These are phyloP conservation scores for Bombus superbus DNA, from an alignment of 1,140 invertebrate genomes.

Conservation along the genomic window DNA sequence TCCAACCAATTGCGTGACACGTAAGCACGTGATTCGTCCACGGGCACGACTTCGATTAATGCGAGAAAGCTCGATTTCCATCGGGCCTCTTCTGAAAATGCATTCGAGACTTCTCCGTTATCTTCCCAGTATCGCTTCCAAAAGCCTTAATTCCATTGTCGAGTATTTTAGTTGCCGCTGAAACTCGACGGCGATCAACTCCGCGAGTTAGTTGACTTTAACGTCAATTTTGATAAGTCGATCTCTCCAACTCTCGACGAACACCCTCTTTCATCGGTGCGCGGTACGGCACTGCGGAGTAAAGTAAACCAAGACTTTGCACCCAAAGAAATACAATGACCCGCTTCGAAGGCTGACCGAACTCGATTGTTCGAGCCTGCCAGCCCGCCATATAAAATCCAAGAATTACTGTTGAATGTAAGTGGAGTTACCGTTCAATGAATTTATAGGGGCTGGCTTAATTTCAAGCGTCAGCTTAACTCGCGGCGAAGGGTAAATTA, in stretches of 20 bases:
- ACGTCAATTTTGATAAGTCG: slow-evolving; percentile 33
- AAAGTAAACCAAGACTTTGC: slow-evolving; percentile 34
- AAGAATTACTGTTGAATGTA: slow-evolving; percentile 42
- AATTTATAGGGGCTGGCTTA: slow-evolving; percentile 49
- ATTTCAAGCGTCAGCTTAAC: slow-evolving; percentile 43
- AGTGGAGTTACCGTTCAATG: slow-evolving; percentile 35
- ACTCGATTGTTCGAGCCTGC: slow-evolving; percentile 25
- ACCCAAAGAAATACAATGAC: slow-evolving; percentile 8
- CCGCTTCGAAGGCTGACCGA: slow-evolving; percentile 9
- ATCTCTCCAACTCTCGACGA: background rate
- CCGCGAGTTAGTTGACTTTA: background rate
- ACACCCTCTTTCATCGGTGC: background rate
- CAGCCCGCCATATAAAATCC: slow-evolving; percentile 7
- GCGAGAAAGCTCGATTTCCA: too few species aligned
- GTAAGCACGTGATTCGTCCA: background rate
- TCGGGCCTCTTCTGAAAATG: too few species aligned
- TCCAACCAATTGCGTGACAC: background rate
- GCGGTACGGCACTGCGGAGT: background rate
- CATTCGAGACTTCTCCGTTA: too few species aligned
- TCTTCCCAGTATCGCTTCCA: background rate
- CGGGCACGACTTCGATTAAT: background rate
- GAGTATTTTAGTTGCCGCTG: background rate
- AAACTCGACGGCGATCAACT: background rate
- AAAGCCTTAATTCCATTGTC: background rate
- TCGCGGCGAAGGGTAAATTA: slow-evolving; percentile 39